Percentiles rank a stretch among this genome's conserved stretches.
phyloP scores from a whole-genome alignment of 2,113 vertebrate species.

The Crotalus horridus region DNA sequence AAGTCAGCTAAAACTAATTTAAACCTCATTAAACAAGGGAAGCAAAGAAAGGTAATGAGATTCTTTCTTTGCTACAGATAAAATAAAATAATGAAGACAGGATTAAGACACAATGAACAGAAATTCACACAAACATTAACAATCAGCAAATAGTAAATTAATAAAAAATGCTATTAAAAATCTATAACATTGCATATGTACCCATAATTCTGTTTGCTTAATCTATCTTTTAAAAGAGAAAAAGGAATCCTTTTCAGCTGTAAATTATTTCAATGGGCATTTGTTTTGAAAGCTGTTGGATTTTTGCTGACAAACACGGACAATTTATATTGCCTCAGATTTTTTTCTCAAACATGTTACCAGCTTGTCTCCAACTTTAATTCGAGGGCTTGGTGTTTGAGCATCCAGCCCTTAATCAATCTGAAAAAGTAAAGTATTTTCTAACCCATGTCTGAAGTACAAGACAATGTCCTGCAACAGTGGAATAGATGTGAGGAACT shows the following conservation, averaged over 20 bases:
- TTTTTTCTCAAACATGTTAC: background rate
- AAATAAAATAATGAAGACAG: background rate
- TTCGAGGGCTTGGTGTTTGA: background rate
- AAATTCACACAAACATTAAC: background rate
- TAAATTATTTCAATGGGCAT: background rate
- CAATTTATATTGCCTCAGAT: background rate
- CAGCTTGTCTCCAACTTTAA: background rate
- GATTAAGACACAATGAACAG: background rate
- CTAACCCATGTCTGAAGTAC: background rate
- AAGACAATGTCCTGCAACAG: background rate
- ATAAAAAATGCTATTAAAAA: background rate
- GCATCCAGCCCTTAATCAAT: background rate
- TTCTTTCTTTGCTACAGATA: background rate
- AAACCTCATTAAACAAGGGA: slow-evolving; percentile 20
- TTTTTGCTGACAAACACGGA: background rate
- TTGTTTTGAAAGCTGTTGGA: background rate
- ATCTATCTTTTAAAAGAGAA: background rate
- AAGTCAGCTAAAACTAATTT: slow-evolving; percentile 26
- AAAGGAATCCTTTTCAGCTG: background rate
- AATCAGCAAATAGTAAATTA: background rate
- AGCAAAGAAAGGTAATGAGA: slow-evolving; percentile 12
- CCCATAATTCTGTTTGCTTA: background rate
- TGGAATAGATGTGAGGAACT: background rate
- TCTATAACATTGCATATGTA: background rate
- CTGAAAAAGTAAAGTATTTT: background rate